A percentile compares a stretch with the other conserved stretches of the same genome.
Conservation (phyloP, 2,113 vertebrate species). For the Cheilinus undulatus region DNA sequence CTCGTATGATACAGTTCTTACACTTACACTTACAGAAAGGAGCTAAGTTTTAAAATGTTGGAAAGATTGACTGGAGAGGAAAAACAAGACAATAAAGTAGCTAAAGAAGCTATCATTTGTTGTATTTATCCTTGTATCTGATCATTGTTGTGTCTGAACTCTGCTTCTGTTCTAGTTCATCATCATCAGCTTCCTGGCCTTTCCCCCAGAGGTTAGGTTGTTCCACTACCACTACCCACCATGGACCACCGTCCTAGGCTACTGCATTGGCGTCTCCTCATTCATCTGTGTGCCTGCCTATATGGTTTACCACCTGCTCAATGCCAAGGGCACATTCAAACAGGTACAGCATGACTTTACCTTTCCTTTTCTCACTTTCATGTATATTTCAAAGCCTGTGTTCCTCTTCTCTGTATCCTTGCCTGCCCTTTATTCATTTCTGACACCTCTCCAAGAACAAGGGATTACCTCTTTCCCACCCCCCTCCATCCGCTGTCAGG, state of each 20-base stretch:
- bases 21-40: background rate
- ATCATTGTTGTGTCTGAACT: background rate
- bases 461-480: slow-evolving; percentile 5
- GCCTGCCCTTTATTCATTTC: background rate
- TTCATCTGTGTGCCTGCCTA: slow-evolving; percentile 94
- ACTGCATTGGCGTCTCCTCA: slow-evolving; percentile 95
- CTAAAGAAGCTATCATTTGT: background rate
- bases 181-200: slow-evolving; percentile 94
- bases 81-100: background rate
- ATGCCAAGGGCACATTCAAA: slow-evolving; percentile 92
- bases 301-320: slow-evolving; percentile 89
- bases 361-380: background rate
- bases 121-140: background rate
- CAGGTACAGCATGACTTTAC: slow-evolving; percentile 85
- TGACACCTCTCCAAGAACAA: slow-evolving; percentile 17
- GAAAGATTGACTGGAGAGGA: background rate
- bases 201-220: slow-evolving; percentile 89
- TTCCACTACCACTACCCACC: slow-evolving; percentile 92
- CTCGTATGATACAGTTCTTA: slow-evolving; percentile 1
- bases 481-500: slow-evolving; percentile 13
- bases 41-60: background rate
- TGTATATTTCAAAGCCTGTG: background rate
- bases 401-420: background rate
- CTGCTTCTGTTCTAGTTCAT: slow-evolving; percentile 87
- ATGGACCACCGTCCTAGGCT: slow-evolving; percentile 93